Base-by-base conservation (phyloP, 1,140 invertebrate species). In the Drosophila micromelanica region DNA sequence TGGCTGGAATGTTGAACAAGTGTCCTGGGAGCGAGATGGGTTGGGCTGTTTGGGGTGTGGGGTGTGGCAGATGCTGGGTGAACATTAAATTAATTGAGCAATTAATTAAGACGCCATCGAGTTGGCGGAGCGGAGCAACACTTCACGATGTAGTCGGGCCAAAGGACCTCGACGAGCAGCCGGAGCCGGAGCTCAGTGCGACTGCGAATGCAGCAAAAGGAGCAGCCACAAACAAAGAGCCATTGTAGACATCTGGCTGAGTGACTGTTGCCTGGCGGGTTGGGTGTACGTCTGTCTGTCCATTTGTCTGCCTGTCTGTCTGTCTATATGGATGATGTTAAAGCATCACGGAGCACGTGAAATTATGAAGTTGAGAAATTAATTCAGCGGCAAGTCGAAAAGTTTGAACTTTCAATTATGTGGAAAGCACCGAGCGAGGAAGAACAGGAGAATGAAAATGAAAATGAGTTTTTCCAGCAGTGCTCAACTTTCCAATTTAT, bases 51-150 rank as follows among this genome's bases (percentile, higher is more conserved):
- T 15, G 48, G 42, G 27, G 43, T 15, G 13, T 35, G 45, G 38
- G 30, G 9, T 38, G 7, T 32, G 71, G 63, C 57, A 49, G 61
- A 42, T 70, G 67, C 63, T 77, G 74, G 52, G 63, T 89, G 84
- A 77, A 80, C 84, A 87, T 89, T 87, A 87, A 89, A 87, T 87
- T 87, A 87, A 87, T 87, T 87, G 84, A 89, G 84, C 84, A 89
- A 89, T 89, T 89, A 89, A 89, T 89, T 89, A 89, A 89, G 79
- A 89, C 84, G 60, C 84, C 84, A 84, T 84, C 87, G 79, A 71
- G 76, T 30, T 63, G 77, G 35, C 57, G 57, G 55, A 73, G 70
- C 76, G 20, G 20, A 63, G 37, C 35, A 68, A 52, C 64, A 81
- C 76, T 80, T 73, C 56, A 61, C 8, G 48, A 13, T 9, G 43